Conservation (phyloP, 1,140 invertebrate species). For the Conus betulinus region DNA sequence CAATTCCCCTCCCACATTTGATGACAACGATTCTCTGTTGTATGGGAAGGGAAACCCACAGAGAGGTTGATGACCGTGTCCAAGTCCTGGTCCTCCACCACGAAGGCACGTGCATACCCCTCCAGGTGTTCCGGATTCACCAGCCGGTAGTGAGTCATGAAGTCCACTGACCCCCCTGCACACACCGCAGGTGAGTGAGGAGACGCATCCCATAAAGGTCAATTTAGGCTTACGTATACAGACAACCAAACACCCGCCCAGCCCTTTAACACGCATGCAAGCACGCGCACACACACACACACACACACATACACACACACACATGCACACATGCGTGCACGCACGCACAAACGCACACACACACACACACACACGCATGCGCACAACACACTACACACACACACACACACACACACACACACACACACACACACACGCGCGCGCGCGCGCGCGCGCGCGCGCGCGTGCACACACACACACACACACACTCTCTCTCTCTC, state of each 20-base stretch:
- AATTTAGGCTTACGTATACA: not conserved
- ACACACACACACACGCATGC: not conserved
- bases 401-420: not conserved
- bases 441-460: not conserved
- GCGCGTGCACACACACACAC: not conserved
- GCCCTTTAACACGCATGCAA: not conserved
- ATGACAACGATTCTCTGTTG: no score
- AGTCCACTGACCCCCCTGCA: constrained; percentile 70
- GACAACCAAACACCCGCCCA: not conserved
- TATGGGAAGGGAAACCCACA: not conserved
- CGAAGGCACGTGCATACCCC: constrained; percentile 71
- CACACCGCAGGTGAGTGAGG: not conserved
- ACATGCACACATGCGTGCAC: not conserved
- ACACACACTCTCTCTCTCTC: no score
- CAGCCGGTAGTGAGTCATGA: constrained; percentile 70
- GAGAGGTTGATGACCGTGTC: constrained; percentile 61
- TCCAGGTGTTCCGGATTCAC: constrained; percentile 71
- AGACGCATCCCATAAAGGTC: no score
- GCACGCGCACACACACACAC: not conserved
- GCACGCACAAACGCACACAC: not conserved
- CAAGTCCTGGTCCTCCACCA: constrained; percentile 72
- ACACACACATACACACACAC: not conserved
- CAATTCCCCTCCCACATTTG: no score
- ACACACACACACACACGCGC: not conserved
- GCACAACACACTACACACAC: constrained; percentile 9